Percentiles rank a stretch among this genome's conserved stretches.
Evolutionary conservation across 1,140 invertebrate species (phyloP).

Genomic region (Trinorchestia longiramus): DNA sequence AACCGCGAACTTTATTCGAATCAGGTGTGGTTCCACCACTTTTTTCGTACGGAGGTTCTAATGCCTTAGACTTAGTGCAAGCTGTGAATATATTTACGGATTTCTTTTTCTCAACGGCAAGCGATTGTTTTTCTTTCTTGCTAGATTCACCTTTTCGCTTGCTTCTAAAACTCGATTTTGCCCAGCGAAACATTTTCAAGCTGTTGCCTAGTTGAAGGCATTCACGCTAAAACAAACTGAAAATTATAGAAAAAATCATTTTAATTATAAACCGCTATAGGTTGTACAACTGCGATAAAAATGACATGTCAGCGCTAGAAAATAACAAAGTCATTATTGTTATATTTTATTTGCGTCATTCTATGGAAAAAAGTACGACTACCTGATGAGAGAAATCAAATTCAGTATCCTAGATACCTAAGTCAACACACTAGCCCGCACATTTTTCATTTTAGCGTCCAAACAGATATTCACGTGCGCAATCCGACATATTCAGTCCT

Average conservation of each 20-base stretch:
- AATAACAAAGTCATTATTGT: not conserved
- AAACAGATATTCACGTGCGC: not conserved
- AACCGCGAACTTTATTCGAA: not conserved
- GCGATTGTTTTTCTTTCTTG: slow-evolving; percentile 5
- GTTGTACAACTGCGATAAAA: not conserved
- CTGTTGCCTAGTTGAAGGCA: not conserved
- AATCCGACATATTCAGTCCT: not conserved
- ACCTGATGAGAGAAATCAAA: not conserved
- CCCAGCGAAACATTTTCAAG: slow-evolving; percentile 26
- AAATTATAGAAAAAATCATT: not conserved
- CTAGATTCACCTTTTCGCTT: not conserved
- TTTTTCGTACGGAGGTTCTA: slow-evolving; percentile 30
- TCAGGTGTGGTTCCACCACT: not conserved
- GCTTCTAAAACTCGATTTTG: slow-evolving; percentile 6
- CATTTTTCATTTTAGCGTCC: not conserved
- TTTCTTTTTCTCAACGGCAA: not conserved
- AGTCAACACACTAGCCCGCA: not conserved
- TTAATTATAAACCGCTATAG: not conserved
- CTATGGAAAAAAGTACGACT: not conserved
- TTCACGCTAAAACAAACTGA: not conserved
- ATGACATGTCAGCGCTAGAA: not conserved
- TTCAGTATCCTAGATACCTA: not conserved
- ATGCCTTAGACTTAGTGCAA: not conserved
- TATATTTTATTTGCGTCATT: not conserved
- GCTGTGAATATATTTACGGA: slow-evolving; percentile 1